Evolutionary conservation across 2,888 invertebrate genomes (phyloP), one percentile per base, ranked within the genome.

Genomic region (Himalopsyche japonica): DNA sequence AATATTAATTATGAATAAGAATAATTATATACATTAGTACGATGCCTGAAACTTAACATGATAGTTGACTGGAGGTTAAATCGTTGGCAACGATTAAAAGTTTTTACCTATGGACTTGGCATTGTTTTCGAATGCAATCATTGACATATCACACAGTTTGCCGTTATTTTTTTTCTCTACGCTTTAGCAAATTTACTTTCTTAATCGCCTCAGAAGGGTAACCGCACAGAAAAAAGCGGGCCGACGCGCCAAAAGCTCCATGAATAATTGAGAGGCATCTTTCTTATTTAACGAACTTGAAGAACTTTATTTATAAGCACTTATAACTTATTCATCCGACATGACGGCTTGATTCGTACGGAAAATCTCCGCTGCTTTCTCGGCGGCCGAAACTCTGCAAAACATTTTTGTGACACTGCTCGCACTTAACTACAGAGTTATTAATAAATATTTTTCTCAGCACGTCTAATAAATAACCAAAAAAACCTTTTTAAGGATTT

Each of bases 221-320:
- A 83, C 83, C 83, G 80, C 83, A 80, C 83, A 57, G 80, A 83
- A 83, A 83, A 83, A 83, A 83, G 30, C 20, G 20, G 20, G n/a
- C 76, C 81, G 70, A 27, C 64, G 84, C 81, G 84, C 80, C 84
- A 80, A 84, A 84, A 81, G 81, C 79, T 48, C 76, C 32, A 30
- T 84, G 84, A 84, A 84, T 84, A 84, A 84, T 84, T 82, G 79
- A 84, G 49, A 43, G n/a, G 27, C 27, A 76, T 32, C 81, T 82
- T 47, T 83, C 78, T 85, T 85, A 83, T 85, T 83, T 81, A 85
- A 79, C 49, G 79, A 81, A 79, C 77, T 80, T 81, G 85, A 78
- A 47, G 76, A 85, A 85, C 83, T 84, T 85, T 82, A 85, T 85
- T 84, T 85, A 85, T 85, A 85, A 82, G 83, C 83, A 43, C 43